Evolutionary conservation across 1,140 invertebrate genomes (phyloP).

Genomic region (Scaptomyza montana): DNA sequence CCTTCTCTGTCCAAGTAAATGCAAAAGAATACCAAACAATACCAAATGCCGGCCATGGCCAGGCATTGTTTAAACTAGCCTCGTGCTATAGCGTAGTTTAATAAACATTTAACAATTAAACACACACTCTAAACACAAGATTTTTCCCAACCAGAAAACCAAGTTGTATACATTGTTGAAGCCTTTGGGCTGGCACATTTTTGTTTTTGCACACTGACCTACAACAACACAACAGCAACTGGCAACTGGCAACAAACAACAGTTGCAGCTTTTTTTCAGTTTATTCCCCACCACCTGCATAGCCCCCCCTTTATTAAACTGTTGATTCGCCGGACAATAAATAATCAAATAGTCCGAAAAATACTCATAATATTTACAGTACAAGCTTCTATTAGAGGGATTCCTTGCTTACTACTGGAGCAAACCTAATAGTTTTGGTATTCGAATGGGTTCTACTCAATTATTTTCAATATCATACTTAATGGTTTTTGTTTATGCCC

Average conservation of each 20-base stretch:
- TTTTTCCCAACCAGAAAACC: slow-evolving; percentile 14
- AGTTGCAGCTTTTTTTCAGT: slow-evolving; percentile 61
- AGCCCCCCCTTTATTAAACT: slow-evolving; percentile 35
- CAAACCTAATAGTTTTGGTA: slow-evolving; percentile 23
- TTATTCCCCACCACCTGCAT: not conserved
- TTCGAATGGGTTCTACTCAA: not conserved
- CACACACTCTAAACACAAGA: slow-evolving; percentile 75
- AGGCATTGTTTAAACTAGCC: slow-evolving; percentile 72
- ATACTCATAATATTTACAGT: slow-evolving; percentile 75
- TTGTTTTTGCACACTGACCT: slow-evolving; percentile 83
- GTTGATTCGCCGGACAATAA: slow-evolving; percentile 67
- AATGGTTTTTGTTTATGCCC: slow-evolving; percentile 9
- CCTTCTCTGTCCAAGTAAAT: not conserved
- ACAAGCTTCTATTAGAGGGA: slow-evolving; percentile 19
- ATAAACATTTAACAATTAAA: slow-evolving; percentile 83
- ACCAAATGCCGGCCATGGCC: slow-evolving; percentile 46
- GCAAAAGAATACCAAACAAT: slow-evolving; percentile 47
- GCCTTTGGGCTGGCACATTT: slow-evolving; percentile 52
- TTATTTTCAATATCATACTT: slow-evolving; percentile 6
- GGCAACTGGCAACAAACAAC: slow-evolving; percentile 42
- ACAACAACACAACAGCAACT: slow-evolving; percentile 62
- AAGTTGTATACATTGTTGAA: slow-evolving; percentile 65
- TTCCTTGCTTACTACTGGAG: slow-evolving; percentile 19
- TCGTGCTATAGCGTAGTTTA: slow-evolving; percentile 51
- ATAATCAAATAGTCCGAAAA: slow-evolving; percentile 67